A percentile compares a stretch with the other conserved stretches of the same genome.
Conservation (phyloP, 2,797 vertebrate species). For the Gymnoscopelus braueri region DNA sequence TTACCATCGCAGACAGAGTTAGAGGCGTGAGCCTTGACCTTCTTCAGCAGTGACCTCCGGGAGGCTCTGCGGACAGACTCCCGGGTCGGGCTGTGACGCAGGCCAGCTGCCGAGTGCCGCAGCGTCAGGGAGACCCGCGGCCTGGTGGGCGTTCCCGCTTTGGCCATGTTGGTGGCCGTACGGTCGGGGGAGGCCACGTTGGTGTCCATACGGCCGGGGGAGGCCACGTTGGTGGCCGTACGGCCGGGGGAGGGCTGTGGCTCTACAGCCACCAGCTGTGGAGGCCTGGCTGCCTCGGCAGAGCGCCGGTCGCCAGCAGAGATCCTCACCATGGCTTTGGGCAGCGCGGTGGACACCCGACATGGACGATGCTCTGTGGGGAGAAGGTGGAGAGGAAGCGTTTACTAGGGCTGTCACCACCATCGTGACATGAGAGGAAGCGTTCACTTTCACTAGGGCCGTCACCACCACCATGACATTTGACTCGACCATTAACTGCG, state of each 20-base stretch:
- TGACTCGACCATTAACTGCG: too few relatives aligned
- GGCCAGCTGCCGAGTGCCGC: conserved; percentile 79
- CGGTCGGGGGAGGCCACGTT: too few relatives aligned
- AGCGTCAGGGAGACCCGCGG: conserved; percentile 76
- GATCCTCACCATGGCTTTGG: conserved; percentile 36
- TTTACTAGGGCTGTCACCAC: too few relatives aligned
- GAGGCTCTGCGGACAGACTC: conserved; percentile 78
- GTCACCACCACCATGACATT: too few relatives aligned
- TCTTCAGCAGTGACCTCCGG: conserved; percentile 76
- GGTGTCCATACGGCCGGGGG: too few relatives aligned
- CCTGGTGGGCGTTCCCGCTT: conserved; percentile 42
- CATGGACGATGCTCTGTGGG: not conserved
- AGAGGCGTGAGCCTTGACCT: conserved; percentile 51
- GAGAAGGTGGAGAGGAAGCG: not conserved
- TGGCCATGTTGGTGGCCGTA: conserved; percentile 69
- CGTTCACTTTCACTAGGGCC: too few relatives aligned
- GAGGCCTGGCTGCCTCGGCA: conserved; percentile 52
- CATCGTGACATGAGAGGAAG: too few relatives aligned
- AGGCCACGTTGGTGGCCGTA: too few relatives aligned
- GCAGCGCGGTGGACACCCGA: too few relatives aligned
- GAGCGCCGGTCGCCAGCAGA: conserved; percentile 52
- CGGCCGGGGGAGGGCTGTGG: conserved; percentile 42
- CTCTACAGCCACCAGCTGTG: not conserved
- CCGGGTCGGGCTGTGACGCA: conserved; percentile 77
- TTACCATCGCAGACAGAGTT: conserved; percentile 62